Base-by-base conservation (phyloP, 2,797 vertebrate species). In the Lophius americanus region DNA sequence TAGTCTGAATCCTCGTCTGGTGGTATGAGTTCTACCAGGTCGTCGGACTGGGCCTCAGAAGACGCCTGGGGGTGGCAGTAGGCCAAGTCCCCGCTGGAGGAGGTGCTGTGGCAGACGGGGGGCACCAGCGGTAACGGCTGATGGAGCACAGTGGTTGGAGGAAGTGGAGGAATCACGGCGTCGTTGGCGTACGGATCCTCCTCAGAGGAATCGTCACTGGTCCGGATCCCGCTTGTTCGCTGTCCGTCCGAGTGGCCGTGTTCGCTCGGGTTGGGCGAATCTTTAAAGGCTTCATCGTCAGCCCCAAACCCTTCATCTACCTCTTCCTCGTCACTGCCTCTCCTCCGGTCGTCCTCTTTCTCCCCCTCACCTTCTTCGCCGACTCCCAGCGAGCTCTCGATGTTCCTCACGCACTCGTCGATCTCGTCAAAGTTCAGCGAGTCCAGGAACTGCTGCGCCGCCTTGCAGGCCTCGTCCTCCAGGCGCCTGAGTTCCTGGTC, bases 371-470 rank as follows among this genome's bases (percentile, higher is more conserved):
- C 83, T 3, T 49, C 91, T 0, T 79, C 82, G 0, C 84, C 87
- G 1, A 85, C 91, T 0, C 93, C 94, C 58, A 98, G 82, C 0
- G 96, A 96, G 84, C 90, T 95, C 92, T 98, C 97, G 0, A 98
- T 96, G 89, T 96, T 95, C 70, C 96, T 94, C 67, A 99, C 98
- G 0, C 98, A 99, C 87, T 97, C 96, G 9, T 99, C 97, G 2
- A 99, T 98, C 93, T 99, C 98, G 53, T 96, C 95, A 0, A 99
- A 99, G 93, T 99, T 98, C 63, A 99, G 95, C 3, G 97, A 97
- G 70, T 96, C 95, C 1, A 99, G 92, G 91, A 99, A 99, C 86
- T 98, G 96, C 85, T 99, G 97, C 0, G 98, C 97, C 0, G 98
- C 98, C 6, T 93, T 92, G 84, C 96, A 97, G 0, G 97, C 98